Evolutionary conservation across 2,888 invertebrate species (phyloP), one percentile per base, ranked within the genome.

Genomic region (Gisinianus flammeolus): DNA sequence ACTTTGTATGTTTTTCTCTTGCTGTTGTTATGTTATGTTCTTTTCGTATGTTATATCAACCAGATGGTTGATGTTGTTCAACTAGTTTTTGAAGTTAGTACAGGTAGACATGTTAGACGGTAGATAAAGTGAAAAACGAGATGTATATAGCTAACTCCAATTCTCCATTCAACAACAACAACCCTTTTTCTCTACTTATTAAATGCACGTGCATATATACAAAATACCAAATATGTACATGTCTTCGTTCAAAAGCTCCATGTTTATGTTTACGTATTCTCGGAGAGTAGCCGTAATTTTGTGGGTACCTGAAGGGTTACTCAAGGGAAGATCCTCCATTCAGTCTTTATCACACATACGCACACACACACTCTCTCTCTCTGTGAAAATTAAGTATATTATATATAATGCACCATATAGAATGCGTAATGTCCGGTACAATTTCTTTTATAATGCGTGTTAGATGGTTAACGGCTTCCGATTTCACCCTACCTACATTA

Each of bases 81-180:
- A 67, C 67, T 33, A 67, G 67, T 33, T 67, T 67, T 67, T 31
- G 16, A 66, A 30, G 31, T 22, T 31, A 31, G 33, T 67, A 33
- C 33, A 67, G 67, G 67, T 31, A 58, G 10, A 66, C 66, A 66
- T 10, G 4, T 56, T 12, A 56, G n/a, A 44, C 12, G 64, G 28
- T 64, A 64, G 28, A 26, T 19, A 56, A 56, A 56, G 22, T n/a
- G 56, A 4, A 56, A 56, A 56, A 56, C 56, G 56, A 56, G 56
- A 56, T n/a, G 56, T 12, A 56, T 22, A n/a, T n/a, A n/a, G n/a
- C n/a, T n/a, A n/a, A n/a, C 22, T 56, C 56, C 56, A 56, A 56
- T 12, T 56, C 22, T 56, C 22, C 22, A 3, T n/a, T n/a, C n/a
- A n/a, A n/a, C n/a, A n/a, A n/a, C n/a, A n/a, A n/a, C n/a, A n/a